These are phyloP conservation scores for Orbicella faveolata DNA, from an alignment of 64 coral and sea anemone species.

Conservation along the genomic window DNA sequence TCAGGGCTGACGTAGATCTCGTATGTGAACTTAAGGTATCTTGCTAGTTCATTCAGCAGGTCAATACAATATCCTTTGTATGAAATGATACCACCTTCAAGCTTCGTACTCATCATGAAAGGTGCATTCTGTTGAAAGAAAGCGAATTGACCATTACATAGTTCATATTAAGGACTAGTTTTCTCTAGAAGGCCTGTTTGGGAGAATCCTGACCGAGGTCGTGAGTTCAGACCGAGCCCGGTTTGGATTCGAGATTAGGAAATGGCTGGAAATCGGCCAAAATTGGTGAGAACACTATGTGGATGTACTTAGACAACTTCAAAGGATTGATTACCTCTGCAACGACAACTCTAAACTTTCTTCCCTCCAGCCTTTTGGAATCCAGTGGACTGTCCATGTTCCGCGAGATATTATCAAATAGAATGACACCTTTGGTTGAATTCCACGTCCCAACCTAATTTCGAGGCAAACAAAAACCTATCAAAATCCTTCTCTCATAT, in stretches of 20 bases:
- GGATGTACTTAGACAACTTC: too few species aligned
- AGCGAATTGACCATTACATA: too few species aligned
- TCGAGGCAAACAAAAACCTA: too few species aligned
- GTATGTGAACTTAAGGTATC: slow-evolving; percentile 23
- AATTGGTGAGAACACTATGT: too few species aligned
- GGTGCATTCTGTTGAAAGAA: neutral
- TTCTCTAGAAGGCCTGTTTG: too few species aligned
- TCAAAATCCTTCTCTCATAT: too few species aligned
- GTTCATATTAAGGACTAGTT: too few species aligned
- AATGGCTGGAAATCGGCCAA: too few species aligned
- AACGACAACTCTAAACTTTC: neutral
- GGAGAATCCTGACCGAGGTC: too few species aligned
- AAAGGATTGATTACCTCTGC: neutral
- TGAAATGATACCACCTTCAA: neutral
- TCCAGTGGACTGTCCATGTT: neutral
- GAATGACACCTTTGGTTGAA: slow-evolving; percentile 10
- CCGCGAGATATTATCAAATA: neutral
- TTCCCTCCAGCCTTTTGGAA: neutral
- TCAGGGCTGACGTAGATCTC: slow-evolving; percentile 9
- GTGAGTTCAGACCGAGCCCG: too few species aligned
- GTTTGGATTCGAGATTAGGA: too few species aligned
- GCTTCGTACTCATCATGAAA: neutral
- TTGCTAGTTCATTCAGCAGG: slow-evolving; percentile 33
- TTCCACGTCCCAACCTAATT: slow-evolving; percentile 26
- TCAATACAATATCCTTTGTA: slow-evolving; percentile 56